Evolutionary conservation across 2,888 invertebrate species (phyloP).

Genomic region (Drosophila lutescens): DNA sequence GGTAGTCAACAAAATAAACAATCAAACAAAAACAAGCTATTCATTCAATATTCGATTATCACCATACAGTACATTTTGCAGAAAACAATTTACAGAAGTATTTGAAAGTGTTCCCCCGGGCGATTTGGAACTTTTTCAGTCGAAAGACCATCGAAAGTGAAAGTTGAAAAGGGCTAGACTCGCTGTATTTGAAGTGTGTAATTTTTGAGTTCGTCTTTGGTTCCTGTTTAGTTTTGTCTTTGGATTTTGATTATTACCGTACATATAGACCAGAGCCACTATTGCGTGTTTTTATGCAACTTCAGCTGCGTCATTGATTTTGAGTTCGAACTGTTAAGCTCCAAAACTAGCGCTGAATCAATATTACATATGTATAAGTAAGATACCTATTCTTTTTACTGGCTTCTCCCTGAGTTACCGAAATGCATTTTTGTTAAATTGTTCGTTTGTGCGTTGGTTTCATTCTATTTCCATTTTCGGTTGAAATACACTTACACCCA

Average conservation of each 20-base stretch:
- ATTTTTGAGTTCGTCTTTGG: constrained; percentile 26
- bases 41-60: constrained; percentile 12
- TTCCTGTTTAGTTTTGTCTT: constrained; percentile 27
- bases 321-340: constrained; percentile 45
- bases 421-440: constrained; percentile 59
- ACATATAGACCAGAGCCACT: constrained; percentile 41
- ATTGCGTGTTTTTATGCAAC: constrained; percentile 73
- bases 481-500: constrained; percentile 52
- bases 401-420: constrained; percentile 54
- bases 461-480: constrained; percentile 40
- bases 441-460: constrained; percentile 65
- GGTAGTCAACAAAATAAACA: constrained; percentile 17
- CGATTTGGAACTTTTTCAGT: not conserved
- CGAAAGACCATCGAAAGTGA: constrained; percentile 19
- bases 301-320: constrained; percentile 68
- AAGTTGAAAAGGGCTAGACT: constrained; percentile 11
- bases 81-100: constrained; percentile 80
- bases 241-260: constrained; percentile 34
- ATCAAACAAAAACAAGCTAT: constrained; percentile 1
- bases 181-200: constrained; percentile 25
- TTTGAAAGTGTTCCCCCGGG: constrained; percentile 54
- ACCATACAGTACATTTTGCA: constrained; percentile 20
- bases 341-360: constrained; percentile 40
- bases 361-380: constrained; percentile 22
- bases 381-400: constrained; percentile 35